These are phyloP conservation scores for Phenacoccus solenopsis DNA, from an alignment of 1,140 invertebrate genomes.

Conservation along the genomic window DNA sequence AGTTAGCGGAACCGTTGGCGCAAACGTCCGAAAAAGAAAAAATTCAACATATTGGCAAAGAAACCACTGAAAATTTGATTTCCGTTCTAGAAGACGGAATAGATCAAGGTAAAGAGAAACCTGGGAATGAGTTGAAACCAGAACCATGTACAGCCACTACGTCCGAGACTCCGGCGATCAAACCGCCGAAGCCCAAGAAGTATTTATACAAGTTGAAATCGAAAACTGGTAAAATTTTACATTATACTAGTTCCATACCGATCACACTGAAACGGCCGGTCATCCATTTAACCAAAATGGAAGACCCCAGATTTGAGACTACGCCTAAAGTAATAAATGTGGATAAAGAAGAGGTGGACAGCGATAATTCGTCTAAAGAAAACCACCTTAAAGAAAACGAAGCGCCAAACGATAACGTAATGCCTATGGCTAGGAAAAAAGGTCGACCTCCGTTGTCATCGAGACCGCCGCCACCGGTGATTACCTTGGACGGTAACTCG, in stretches of 20 bases:
- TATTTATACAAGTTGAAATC: conserved; percentile 2
- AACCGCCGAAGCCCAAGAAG: neutral
- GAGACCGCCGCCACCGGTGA: neutral
- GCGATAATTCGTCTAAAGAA: conserved; percentile 1
- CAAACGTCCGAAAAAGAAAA: neutral
- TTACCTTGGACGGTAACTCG: neutral
- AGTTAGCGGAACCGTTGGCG: neutral
- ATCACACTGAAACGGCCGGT: neutral
- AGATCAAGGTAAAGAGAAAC: neutral
- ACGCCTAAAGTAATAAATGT: neutral
- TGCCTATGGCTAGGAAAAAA: neutral
- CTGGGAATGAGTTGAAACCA: neutral
- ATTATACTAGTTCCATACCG: neutral
- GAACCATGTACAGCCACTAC: neutral
- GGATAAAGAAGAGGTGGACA: neutral
- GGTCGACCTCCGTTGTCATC: neutral
- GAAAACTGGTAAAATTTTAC: neutral
- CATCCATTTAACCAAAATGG: neutral
- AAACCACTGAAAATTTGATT: neutral
- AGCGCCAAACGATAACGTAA: neutral
- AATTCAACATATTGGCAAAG: neutral
- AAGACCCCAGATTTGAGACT: neutral
- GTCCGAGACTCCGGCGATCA: neutral
- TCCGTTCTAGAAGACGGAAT: neutral
- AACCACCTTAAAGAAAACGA: neutral